Evolutionary conservation across 2,888 invertebrate species (phyloP).

Genomic region (Phania funesta): DNA sequence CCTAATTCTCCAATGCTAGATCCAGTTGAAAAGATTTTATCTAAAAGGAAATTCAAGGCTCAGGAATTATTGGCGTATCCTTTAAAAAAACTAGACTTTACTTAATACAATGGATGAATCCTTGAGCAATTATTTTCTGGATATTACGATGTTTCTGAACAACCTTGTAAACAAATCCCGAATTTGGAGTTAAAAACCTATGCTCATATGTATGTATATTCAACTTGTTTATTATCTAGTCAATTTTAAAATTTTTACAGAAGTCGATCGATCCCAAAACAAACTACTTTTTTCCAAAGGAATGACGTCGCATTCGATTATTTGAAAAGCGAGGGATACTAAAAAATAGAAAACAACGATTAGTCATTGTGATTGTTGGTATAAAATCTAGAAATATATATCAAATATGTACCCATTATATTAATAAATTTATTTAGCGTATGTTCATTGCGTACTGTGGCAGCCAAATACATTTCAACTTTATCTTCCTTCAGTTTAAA

Average conservation of each 20-base stretch:
- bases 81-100: no score
- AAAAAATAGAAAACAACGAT: conserved; percentile 9
- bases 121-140: no score
- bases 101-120: no score
- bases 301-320: conserved; percentile 57
- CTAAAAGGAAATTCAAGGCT: no score
- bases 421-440: conserved; percentile 84
- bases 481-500: conserved; percentile 74
- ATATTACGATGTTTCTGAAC: no score
- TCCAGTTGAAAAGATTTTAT: no score
- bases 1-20: no score
- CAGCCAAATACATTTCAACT: conserved; percentile 81
- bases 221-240: conserved; percentile 52
- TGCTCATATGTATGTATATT: neutral
- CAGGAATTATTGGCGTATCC: no score
- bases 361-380: neutral
- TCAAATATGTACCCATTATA: conserved; percentile 81
- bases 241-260: conserved; percentile 70
- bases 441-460: conserved; percentile 84
- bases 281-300: conserved; percentile 66
- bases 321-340: conserved; percentile 57
- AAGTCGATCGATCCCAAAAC: conserved; percentile 71
- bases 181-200: no score
- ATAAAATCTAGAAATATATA: neutral
- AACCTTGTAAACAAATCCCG: no score